These are phyloP conservation scores for Ceratina calcarata DNA, from an alignment of 1,140 invertebrate genomes.

Conservation along the genomic window DNA sequence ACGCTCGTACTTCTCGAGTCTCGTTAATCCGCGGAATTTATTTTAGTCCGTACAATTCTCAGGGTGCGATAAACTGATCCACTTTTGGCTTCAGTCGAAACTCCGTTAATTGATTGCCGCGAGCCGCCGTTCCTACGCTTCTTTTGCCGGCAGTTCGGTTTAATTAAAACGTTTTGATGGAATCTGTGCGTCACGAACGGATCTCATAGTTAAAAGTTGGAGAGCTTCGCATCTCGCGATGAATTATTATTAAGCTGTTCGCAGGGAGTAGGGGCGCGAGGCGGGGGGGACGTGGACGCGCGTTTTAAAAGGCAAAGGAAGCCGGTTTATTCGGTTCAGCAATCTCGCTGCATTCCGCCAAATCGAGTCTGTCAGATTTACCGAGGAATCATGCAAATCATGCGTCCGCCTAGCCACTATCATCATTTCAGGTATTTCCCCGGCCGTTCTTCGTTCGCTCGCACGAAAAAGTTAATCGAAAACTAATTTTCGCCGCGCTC, in stretches of 20 bases:
- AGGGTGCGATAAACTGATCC: not conserved
- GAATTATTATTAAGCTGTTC: too few species aligned
- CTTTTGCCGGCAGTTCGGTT: too few species aligned
- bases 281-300: not conserved
- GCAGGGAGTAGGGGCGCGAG: too few species aligned
- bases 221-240: too few species aligned
- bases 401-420: not conserved
- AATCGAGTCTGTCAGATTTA: conserved; percentile 39
- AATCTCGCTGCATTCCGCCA: conserved; percentile 23
- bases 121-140: too few species aligned
- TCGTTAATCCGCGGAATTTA: not conserved
- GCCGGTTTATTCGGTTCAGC: conserved; percentile 21
- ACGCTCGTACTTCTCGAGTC: not conserved
- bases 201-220: not conserved
- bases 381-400: conserved; percentile 52
- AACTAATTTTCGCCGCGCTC: conserved; percentile 43
- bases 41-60: not conserved
- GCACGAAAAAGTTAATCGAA: conserved; percentile 35
- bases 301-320: conserved; percentile 5
- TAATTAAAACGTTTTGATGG: not conserved
- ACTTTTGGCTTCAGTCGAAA: not conserved
- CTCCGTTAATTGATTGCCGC: not conserved
- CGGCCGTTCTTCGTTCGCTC: not conserved
- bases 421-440: conserved; percentile 28
- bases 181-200: not conserved